Percentiles rank a stretch among this genome's conserved stretches.
These are phyloP conservation scores for Bovichtus diacanthus DNA, from an alignment of 2,797 vertebrate species.

Conservation along the genomic window DNA sequence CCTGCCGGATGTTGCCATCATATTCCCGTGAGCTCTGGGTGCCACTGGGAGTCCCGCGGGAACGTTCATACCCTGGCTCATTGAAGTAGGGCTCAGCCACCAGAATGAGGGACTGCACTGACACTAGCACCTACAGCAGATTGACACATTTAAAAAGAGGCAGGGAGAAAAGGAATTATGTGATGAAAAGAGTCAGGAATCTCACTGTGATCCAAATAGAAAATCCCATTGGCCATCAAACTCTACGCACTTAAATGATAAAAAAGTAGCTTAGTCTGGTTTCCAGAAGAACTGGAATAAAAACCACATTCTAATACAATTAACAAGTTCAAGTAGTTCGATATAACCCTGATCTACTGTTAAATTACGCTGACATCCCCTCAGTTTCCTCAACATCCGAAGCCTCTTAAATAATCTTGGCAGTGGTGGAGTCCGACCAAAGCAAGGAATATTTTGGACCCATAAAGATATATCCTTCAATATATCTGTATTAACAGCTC, in stretches of 20 bases:
- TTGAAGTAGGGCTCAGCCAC: constrained; percentile 99
- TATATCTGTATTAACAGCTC: constrained; percentile 63
- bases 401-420: constrained; percentile 41
- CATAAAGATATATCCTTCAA: constrained; percentile 47
- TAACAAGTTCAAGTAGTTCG: not conserved
- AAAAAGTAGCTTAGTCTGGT: not conserved
- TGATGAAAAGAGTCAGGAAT: not conserved
- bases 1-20: constrained; percentile 98
- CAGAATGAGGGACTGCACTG: constrained; percentile 97
- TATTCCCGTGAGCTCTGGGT: constrained; percentile 99
- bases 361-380: not conserved
- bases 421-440: constrained; percentile 45
- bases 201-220: not conserved
- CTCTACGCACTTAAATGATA: not conserved
- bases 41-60: constrained; percentile 95
- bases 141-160: not conserved
- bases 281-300: not conserved
- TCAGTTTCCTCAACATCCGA: constrained; percentile 24
- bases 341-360: constrained; percentile 3
- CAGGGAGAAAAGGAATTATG: not conserved
- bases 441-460: constrained; percentile 37
- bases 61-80: constrained; percentile 97
- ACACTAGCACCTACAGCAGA: constrained; percentile 92
- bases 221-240: not conserved
- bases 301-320: constrained; percentile 13